Base-by-base conservation (phyloP, 1,140 invertebrate genomes). In the Drosophila lacertosa region DNA sequence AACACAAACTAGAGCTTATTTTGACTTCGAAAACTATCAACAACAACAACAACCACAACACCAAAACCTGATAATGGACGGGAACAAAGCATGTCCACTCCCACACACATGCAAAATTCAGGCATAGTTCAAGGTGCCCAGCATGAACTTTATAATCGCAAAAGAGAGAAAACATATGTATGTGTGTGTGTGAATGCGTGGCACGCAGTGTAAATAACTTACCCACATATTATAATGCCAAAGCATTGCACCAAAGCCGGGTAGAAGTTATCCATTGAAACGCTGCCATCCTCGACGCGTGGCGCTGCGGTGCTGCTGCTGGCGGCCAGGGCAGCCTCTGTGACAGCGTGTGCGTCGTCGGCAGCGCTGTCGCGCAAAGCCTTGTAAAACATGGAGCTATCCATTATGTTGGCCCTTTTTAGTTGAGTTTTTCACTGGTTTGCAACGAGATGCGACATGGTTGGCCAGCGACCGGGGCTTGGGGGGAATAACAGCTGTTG, bases 241-340 rank as follows among this genome's bases (percentile, higher is more conserved):
- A 98, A 98, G 91, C 97, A 98, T 93, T 98, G 95, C 55, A 97
- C 93, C 32, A 99, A 92, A 10, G 97, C 97, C 68, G 97, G 96
- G 92, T 97, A 98, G 4, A 98, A 93, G 91, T 97, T 96, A 73
- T 97, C 96, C 74, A 96, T 93, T 16, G 94, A 93, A 50, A 94
- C 92, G 18, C 92, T 89, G 35, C 78, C 74, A 60, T 89, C 89
- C 18, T 86, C 81, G 44, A 50, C 68, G 53, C 57, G 74, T 51
- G 71, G 80, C 54, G 68, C 57, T 22, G 72, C 54, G 18, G 65
- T 6, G 20, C 71, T 59, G 37, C 64, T 68, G 48, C 11, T 11
- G 58, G n/a, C 10, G 40, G 10, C 26, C 32, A 48, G 37, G 42
- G 50, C 10, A 26, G 62, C 7, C 16, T 42, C 53, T 13, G 60